Conservation (phyloP, 2,888 invertebrate species). For the Drosophila siamana region DNA sequence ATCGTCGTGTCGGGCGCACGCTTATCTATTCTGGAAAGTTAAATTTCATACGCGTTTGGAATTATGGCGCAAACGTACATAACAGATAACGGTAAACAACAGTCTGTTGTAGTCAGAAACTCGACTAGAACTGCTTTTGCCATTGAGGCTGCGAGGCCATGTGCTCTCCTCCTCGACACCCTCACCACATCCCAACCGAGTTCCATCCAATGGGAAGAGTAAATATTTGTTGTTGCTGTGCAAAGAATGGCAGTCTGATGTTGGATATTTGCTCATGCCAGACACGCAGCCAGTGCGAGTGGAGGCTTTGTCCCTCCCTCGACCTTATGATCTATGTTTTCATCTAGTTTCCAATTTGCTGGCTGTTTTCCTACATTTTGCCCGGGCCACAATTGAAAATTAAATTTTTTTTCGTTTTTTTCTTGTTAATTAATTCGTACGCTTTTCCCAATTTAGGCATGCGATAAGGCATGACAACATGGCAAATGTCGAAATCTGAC, state of each 20-base stretch:
- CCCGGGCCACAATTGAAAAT: conserved; percentile 37
- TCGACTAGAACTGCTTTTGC: background rate
- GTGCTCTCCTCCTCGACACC: background rate
- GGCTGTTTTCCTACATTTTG: conserved; percentile 12
- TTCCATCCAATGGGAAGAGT: conserved; percentile 27
- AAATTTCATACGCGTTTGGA: conserved; percentile 60
- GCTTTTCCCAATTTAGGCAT: conserved; percentile 58
- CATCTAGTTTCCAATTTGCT: conserved; percentile 15
- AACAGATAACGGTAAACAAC: conserved; percentile 61
- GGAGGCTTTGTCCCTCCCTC: too few relatives aligned
- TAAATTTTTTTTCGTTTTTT: conserved; percentile 40
- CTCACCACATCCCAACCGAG: background rate
- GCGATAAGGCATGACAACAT: conserved; percentile 48
- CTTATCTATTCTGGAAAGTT: conserved; percentile 67
- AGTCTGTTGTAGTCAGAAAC: background rate
- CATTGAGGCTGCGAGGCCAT: conserved; percentile 28
- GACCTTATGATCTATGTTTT: conserved; percentile 16
- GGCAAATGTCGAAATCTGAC: conserved; percentile 42
- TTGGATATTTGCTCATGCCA: conserved; percentile 63
- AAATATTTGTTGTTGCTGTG: conserved; percentile 59
- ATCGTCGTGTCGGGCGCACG: conserved; percentile 27
- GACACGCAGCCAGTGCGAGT: conserved; percentile 46
- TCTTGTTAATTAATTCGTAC: conserved; percentile 61
- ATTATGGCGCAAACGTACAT: conserved; percentile 70
- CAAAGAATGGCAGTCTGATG: conserved; percentile 65